phyloP scores from a whole-genome alignment of 1,140 invertebrate species.

The Drosophila setifemur region DNA sequence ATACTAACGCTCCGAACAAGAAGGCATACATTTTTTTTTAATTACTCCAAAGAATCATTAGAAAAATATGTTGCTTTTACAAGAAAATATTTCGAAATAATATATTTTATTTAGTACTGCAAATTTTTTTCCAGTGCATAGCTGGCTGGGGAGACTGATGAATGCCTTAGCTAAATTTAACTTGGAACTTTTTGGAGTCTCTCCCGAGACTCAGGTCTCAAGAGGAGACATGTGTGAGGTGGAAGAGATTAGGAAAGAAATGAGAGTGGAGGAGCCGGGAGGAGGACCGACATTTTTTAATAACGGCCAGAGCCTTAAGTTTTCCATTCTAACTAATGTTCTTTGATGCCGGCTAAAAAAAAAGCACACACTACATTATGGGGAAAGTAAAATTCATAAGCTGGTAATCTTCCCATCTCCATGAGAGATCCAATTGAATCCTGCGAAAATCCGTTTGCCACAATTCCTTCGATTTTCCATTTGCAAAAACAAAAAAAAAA shows the following conservation, averaged over 20 bases:
- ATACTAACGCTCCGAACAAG: no score
- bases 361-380: no score
- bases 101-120: neutral
- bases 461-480: no score
- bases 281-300: constrained; percentile 7
- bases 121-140: constrained; percentile 1
- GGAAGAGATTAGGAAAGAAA: constrained; percentile 22
- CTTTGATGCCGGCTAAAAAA: no score
- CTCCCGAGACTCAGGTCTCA: constrained; percentile 1
- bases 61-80: no score
- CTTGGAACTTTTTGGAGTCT: constrained; percentile 20
- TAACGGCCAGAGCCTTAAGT: neutral
- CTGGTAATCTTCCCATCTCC: neutral
- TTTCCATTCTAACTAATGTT: neutral
- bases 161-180: constrained; percentile 29
- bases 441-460: no score
- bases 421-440: neutral
- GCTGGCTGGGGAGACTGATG: constrained; percentile 1
- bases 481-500: neutral
- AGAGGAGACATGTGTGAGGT: constrained; percentile 5
- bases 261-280: neutral
- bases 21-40: no score
- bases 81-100: neutral
- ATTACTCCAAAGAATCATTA: no score
- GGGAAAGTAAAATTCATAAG: no score